Conservation (phyloP, 2,888 invertebrate species). For the Eupeodes latifasciatus region DNA sequence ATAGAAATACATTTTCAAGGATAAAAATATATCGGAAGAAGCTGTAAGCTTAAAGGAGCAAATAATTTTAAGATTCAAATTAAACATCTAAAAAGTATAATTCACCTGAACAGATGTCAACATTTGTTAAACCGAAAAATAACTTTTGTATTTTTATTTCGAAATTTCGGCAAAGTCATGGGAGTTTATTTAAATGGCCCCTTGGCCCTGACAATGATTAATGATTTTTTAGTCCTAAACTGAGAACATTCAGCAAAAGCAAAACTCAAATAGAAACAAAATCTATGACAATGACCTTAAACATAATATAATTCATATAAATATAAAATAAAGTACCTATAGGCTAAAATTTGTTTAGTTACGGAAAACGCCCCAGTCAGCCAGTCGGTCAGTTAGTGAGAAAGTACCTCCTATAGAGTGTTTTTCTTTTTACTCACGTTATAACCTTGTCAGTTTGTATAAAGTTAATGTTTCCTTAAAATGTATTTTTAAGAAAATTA, state of each 20-base stretch:
- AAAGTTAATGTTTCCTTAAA: slow-evolving; percentile 12
- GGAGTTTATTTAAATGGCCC: slow-evolving; percentile 20
- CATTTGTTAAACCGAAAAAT: not conserved
- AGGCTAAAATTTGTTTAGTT: not conserved
- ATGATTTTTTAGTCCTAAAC: not conserved
- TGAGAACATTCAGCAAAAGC: not conserved
- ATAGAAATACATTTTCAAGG: not conserved
- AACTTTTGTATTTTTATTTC: not conserved
- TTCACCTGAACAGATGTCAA: not conserved
- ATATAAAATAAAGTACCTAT: not conserved
- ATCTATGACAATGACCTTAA: slow-evolving; percentile 5
- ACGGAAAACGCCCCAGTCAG: not conserved
- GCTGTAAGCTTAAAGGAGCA: too few species aligned
- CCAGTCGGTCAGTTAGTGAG: too few species aligned
- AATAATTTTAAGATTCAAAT: not conserved
- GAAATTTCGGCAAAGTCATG: slow-evolving; percentile 21
- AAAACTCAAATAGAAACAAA: not conserved
- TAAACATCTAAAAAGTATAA: not conserved
- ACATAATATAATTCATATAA: slow-evolving; percentile 24
- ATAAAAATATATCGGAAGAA: not conserved
- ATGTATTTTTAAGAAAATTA: slow-evolving; percentile 2
- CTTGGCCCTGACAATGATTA: slow-evolving; percentile 31
- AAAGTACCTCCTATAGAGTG: not conserved
- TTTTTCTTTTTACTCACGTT: slow-evolving; percentile 15
- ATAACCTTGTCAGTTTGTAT: not conserved